Base-by-base conservation (phyloP, 2,113 vertebrate species). In the Tachysurus fulvidraco region DNA sequence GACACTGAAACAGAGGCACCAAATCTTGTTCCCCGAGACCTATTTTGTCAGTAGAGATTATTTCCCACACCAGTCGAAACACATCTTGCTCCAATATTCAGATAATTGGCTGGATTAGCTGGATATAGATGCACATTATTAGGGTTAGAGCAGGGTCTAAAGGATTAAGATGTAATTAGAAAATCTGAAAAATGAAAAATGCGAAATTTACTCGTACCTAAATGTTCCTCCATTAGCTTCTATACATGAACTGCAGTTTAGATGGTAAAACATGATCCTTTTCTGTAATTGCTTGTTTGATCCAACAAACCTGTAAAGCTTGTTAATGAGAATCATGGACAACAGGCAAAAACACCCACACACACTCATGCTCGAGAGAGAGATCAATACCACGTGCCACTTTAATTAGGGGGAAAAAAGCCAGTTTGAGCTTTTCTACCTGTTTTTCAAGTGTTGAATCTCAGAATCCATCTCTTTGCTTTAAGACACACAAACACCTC, bases 381-480 rank as follows among this genome's bases (percentile, higher is more conserved):
- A 60, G 83, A 44, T 87, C 84, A 74, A 86, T 28, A 86, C 87
- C 88, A 85, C 74, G 89, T 92, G 91, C 88, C 89, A 91, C 93
- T 90, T 92, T 92, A 90, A 91, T 93, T 91, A 92, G 92, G 85
- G 89, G 73, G 1, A 60, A 81, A 59, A 81, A 91, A 83, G 91
- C 91, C 92, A 93, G 91, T 93, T 93, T 93, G 93, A 91, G 92
- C 91, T 91, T 89, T 36, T 59, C 84, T 92, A 91, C 89, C 93
- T 90, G 91, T 85, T 84, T 36, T 76, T 85, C 88, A 12, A 78
- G 60, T 64, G 83, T 52, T 44, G 59, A 83, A 87, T 41, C 67
- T 74, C 81, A 83, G 36, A 50, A 83, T 23, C 19, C 41, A 82
- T 76, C 19, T 36, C 69, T 64, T 76, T 82, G 80, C 78, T 86